Percentiles rank a stretch among this genome's conserved stretches.
Conservation (phyloP, 2,797 vertebrate species). For the Phoebastria nigripes region DNA sequence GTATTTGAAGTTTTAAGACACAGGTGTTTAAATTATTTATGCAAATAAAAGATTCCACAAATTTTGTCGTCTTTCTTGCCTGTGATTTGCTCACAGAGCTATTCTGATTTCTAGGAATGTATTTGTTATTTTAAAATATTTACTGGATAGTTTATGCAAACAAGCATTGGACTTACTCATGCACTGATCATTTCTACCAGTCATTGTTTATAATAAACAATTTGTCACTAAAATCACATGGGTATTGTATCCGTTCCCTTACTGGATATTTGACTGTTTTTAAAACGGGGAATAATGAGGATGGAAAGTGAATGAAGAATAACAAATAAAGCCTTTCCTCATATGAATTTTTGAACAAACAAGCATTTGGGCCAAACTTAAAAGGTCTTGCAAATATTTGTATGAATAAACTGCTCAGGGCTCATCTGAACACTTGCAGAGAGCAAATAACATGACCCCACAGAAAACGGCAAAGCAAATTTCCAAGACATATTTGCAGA, state of each 20-base stretch:
- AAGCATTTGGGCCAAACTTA: constrained; percentile 28
- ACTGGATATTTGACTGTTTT: not conserved
- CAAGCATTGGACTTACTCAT: not conserved
- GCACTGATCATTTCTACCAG: not conserved
- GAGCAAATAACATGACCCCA: constrained; percentile 14
- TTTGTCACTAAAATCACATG: constrained; percentile 8
- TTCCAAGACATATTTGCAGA: constrained; percentile 9
- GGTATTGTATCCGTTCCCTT: not conserved
- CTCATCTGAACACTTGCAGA: not conserved
- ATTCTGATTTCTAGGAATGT: not conserved
- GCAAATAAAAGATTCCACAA: not conserved
- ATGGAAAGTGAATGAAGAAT: not conserved
- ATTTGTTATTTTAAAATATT: constrained; percentile 41
- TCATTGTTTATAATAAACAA: constrained; percentile 3
- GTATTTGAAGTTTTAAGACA: not conserved
- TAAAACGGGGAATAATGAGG: not conserved
- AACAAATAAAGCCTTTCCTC: not conserved
- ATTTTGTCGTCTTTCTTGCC: not conserved
- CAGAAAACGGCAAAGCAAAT: constrained; percentile 14
- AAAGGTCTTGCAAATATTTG: constrained; percentile 61
- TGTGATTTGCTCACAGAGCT: not conserved
- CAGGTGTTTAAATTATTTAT: not conserved
- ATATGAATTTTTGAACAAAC: constrained; percentile 29
- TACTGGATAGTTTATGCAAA: not conserved
- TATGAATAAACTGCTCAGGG: not conserved